Base-by-base conservation (phyloP, 2,113 vertebrate species). In the Parotia lawesii region DNA sequence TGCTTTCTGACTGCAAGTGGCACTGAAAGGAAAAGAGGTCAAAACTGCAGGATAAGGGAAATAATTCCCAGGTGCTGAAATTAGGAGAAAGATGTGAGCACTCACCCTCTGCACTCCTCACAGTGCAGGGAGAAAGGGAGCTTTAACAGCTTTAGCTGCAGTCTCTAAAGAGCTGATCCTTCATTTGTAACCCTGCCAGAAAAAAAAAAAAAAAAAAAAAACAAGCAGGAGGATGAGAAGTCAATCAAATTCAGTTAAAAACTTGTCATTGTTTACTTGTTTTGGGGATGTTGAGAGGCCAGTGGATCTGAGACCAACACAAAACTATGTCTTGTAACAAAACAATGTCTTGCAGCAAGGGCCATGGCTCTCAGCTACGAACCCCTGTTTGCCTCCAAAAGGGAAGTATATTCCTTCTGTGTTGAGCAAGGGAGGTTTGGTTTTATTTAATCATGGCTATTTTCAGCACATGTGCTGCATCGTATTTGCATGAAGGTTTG, bases 31-130 rank as follows among this genome's bases (percentile, higher is more conserved):
- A 57, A 83, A 62, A 76, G 75, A 81, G 72, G 56, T 73, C 74
- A 91, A 58, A 72, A 64, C 51, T 58, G 31, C 65, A 77, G 57
- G 37, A 53, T 56, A 51, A 4, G 3, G n/a, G 31, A 67, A 92
- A 50, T 85, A 92, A 86, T 86, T 92, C 47, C 74, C 62, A 80
- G 62, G 62, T 87, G 75, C 31, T 93, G 61, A 73, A 67, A 56
- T 81, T 65, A 65, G 47, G 79, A 77, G 82, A 87, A 78, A 73
- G 48, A 91, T 38, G 40, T 58, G 33, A 86, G 69, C n/a, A 14
- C 20, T 88, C 2, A 2, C 86, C 71, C 37, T 60, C 31, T 77
- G 40, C 1, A 3, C 20, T 64, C 8, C 27, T 88, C 28, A n/a
- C 24, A 37, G 45, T 16, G 18, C 45, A 83, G 35, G 42, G 47